phyloP scores from a whole-genome alignment of 2,888 invertebrate genomes.

The Nasonovia ribisnigri region DNA sequence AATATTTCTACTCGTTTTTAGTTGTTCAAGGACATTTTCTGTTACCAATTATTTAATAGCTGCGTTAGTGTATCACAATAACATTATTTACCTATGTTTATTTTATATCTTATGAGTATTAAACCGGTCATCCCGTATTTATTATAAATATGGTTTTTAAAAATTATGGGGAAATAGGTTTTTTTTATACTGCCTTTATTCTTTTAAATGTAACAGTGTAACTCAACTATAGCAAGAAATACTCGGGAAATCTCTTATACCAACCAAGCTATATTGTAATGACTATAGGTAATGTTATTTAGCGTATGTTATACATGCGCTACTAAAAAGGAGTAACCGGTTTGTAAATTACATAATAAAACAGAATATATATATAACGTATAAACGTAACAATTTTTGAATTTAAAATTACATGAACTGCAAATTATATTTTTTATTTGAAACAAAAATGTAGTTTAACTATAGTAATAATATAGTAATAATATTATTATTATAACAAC shows the following conservation, averaged over 20 bases:
- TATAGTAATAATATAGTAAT: neutral
- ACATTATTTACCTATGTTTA: neutral
- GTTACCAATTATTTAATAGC: no score
- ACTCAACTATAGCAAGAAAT: neutral
- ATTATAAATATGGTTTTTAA: no score
- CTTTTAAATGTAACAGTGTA: no score
- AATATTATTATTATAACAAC: neutral
- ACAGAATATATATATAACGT: neutral
- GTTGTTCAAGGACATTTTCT: no score
- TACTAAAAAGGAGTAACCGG: neutral
- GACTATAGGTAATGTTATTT: neutral
- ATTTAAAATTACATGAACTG: neutral
- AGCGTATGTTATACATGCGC: neutral
- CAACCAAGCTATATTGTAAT: neutral
- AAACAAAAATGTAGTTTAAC: neutral
- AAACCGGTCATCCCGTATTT: no score
- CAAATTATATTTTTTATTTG: neutral
- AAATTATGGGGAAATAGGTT: neutral
- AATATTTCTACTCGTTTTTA: no score
- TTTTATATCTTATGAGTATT: neutral
- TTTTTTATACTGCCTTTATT: no score
- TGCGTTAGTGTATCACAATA: neutral
- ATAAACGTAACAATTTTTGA: neutral
- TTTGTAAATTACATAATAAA: constrained; percentile 7
- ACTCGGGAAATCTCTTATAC: neutral